These are phyloP conservation scores for Loripinus fragilis DNA, from an alignment of 2,888 invertebrate genomes.

Conservation along the genomic window DNA sequence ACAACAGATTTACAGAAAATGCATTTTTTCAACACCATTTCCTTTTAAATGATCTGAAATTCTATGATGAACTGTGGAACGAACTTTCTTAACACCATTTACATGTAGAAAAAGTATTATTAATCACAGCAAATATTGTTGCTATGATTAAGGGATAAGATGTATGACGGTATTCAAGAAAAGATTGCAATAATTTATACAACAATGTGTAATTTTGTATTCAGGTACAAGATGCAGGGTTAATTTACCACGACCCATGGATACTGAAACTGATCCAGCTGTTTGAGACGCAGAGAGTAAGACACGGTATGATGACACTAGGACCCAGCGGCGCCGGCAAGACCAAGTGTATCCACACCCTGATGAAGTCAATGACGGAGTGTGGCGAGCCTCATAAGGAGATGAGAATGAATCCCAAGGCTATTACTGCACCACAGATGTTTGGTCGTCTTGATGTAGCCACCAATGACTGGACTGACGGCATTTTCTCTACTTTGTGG, in stretches of 20 bases:
- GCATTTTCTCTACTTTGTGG: slow-evolving; percentile 98
- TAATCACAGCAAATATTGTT: too few relatives aligned
- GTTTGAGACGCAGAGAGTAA: slow-evolving; percentile 84
- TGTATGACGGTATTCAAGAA: too few relatives aligned
- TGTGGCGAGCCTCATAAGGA: slow-evolving; percentile 94
- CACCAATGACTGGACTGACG: slow-evolving; percentile 99
- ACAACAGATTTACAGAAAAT: too few relatives aligned
- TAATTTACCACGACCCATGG: slow-evolving; percentile 98
- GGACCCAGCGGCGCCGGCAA: slow-evolving; percentile 86
- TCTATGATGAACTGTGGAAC: too few relatives aligned
- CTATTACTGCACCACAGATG: slow-evolving; percentile 99
- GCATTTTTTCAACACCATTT: too few relatives aligned
- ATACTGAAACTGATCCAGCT: slow-evolving; percentile 96
- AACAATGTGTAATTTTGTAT: not conserved
- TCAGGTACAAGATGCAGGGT: slow-evolving; percentile 84
- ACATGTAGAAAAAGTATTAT: too few relatives aligned
- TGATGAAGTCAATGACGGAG: slow-evolving; percentile 95
- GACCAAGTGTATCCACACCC: slow-evolving; percentile 93
- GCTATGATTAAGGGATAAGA: too few relatives aligned
- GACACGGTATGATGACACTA: slow-evolving; percentile 84
- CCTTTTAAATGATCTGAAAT: too few relatives aligned
- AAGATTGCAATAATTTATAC: too few relatives aligned
- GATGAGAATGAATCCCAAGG: slow-evolving; percentile 99
- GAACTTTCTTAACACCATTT: too few relatives aligned
- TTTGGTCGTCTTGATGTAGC: slow-evolving; percentile 98